Percentiles rank a stretch among this genome's conserved stretches.
Evolutionary conservation across 2,113 vertebrate genomes (phyloP).

Genomic region (Gyps fulvus): DNA sequence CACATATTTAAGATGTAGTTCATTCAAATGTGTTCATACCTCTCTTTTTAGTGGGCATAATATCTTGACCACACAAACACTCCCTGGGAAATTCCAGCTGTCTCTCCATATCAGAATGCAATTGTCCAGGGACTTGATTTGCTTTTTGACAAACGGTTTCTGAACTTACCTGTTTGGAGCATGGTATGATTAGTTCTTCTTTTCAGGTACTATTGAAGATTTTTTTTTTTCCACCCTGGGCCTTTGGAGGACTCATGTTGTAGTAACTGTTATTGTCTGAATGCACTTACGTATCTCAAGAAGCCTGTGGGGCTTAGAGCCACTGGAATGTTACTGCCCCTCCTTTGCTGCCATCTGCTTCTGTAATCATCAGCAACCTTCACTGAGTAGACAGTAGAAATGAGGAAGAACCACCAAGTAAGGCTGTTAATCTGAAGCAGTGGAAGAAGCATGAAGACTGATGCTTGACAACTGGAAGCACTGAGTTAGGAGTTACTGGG

Average conservation of each 20-base stretch:
- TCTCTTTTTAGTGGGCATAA: background rate
- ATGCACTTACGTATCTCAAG: rapidly evolving
- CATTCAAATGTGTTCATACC: background rate
- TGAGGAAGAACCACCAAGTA: background rate
- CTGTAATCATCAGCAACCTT: background rate
- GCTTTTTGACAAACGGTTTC: background rate
- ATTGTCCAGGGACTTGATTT: background rate
- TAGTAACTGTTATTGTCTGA: background rate
- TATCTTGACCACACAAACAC: background rate
- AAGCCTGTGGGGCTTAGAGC: background rate
- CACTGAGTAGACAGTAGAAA: background rate
- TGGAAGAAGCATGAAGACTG: background rate
- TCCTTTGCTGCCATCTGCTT: background rate
- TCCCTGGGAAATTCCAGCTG: background rate
- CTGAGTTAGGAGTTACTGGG: background rate
- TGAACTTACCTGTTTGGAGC: background rate
- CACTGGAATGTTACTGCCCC: background rate
- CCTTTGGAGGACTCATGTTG: background rate
- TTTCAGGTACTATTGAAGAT: background rate
- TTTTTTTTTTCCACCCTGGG: background rate
- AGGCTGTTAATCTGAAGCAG: background rate
- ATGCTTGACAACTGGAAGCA: background rate
- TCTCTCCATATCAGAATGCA: background rate
- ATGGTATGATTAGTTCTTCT: background rate
- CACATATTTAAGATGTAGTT: background rate